Evolutionary conservation across 2,888 invertebrate genomes (phyloP).

Genomic region (Mantis religiosa): DNA sequence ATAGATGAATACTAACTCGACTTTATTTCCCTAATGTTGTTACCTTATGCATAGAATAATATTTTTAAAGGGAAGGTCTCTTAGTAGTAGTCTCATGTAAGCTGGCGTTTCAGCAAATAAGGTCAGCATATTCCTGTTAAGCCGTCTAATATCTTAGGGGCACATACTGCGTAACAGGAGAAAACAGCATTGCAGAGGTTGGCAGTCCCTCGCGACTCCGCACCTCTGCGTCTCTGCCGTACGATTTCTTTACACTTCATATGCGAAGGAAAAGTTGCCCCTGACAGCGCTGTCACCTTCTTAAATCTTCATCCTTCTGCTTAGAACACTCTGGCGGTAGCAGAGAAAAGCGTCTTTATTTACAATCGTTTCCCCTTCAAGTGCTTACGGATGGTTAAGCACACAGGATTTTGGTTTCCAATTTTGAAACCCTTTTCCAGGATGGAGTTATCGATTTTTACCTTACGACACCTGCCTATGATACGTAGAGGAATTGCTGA

Average conservation of each 20-base stretch:
- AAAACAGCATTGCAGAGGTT: constrained; percentile 6
- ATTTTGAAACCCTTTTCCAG: neutral
- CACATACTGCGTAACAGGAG: neutral
- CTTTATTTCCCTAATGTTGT: no score
- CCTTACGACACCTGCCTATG: neutral
- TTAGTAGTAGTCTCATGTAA: no score
- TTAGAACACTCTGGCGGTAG: neutral
- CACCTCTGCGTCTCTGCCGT: neutral
- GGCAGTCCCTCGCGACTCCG: neutral
- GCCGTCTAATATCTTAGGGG: no score
- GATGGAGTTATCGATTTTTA: neutral
- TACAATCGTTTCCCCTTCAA: neutral
- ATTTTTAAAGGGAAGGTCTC: no score
- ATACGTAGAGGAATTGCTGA: no score
- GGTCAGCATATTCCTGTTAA: no score
- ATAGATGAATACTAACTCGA: no score
- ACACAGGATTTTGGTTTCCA: neutral
- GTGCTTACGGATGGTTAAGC: neutral
- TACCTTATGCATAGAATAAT: no score
- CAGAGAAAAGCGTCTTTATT: neutral
- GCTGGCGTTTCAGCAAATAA: no score
- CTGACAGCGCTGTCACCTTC: neutral
- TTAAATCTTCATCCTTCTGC: neutral
- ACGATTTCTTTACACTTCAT: neutral
- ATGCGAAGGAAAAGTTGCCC: neutral